Conservation (phyloP, 1,140 invertebrate genomes). For the Drosophila orosa region DNA sequence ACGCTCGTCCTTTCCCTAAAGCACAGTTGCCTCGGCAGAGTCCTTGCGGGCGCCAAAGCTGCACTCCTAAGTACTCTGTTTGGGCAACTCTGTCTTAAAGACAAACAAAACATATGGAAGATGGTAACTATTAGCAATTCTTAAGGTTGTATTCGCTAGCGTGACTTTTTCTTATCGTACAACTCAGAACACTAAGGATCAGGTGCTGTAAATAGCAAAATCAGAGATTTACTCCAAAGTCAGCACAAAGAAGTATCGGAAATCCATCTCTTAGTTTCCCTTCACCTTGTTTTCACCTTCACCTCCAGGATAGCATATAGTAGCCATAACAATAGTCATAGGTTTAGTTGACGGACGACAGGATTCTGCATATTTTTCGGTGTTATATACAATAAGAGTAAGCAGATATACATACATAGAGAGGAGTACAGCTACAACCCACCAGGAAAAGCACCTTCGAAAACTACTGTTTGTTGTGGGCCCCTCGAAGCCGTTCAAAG, state of each 20-base stretch:
- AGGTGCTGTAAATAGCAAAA: slow-evolving; percentile 43
- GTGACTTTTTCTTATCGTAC: slow-evolving; percentile 32
- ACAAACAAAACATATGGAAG: slow-evolving; percentile 22
- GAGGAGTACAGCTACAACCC: slow-evolving; percentile 55
- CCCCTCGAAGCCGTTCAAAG: slow-evolving; percentile 51
- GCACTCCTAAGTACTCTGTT: background rate
- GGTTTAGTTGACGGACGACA: slow-evolving; percentile 48
- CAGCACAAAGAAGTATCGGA: slow-evolving; percentile 3
- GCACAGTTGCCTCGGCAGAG: background rate
- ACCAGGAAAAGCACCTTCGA: slow-evolving; percentile 61
- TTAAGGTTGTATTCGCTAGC: slow-evolving; percentile 77
- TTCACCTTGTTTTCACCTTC: slow-evolving; percentile 17
- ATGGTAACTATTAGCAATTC: slow-evolving; percentile 80
- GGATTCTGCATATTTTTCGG: slow-evolving; percentile 55
- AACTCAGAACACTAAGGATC: slow-evolving; percentile 21
- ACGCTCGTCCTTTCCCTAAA: background rate
- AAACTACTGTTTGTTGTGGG: slow-evolving; percentile 60
- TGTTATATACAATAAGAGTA: slow-evolving; percentile 56
- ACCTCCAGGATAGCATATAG: slow-evolving; percentile 21
- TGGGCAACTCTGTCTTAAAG: background rate
- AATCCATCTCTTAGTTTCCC: slow-evolving; percentile 6
- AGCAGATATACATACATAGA: slow-evolving; percentile 35
- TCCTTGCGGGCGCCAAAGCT: background rate
- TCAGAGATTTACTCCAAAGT: slow-evolving; percentile 26
- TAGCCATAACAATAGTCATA: slow-evolving; percentile 51